phyloP scores from a whole-genome alignment of 2,888 invertebrate species.

The Blastobasis adustella region DNA sequence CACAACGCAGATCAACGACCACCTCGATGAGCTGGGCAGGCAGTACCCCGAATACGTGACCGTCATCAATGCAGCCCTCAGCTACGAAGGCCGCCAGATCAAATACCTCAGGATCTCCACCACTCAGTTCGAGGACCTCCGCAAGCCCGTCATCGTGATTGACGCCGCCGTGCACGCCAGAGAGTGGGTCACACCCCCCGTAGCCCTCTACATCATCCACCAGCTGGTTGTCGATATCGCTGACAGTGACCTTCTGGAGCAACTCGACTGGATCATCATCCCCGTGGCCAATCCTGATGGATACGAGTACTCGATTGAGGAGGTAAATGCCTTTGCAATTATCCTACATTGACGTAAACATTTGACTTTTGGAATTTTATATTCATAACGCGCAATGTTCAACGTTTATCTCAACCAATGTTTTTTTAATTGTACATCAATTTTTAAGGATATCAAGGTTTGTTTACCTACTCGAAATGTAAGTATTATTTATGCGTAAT shows the following conservation, averaged over 20 bases:
- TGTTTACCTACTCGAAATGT: too few relatives aligned
- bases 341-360: constrained; percentile 46
- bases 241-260: constrained; percentile 63
- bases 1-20: constrained; percentile 62
- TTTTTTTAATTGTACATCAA: too few relatives aligned
- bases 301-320: constrained; percentile 77
- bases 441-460: too few relatives aligned
- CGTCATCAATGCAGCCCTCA: constrained; percentile 71
- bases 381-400: too few relatives aligned
- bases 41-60: constrained; percentile 64
- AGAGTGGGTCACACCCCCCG: constrained; percentile 83
- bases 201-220: constrained; percentile 79
- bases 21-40: constrained; percentile 52
- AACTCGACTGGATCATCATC: constrained; percentile 79
- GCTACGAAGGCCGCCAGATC: constrained; percentile 76
- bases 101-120: constrained; percentile 76
- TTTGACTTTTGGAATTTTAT: too few relatives aligned
- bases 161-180: constrained; percentile 79
- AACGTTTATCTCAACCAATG: too few relatives aligned
- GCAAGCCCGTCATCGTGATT: constrained; percentile 74
- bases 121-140: constrained; percentile 49
- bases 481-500: too few relatives aligned
- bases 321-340: constrained; percentile 43
- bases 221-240: constrained; percentile 76
- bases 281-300: constrained; percentile 84